A percentile compares a stretch with the other conserved stretches of the same genome.
phyloP scores from a whole-genome alignment of 2,113 vertebrate genomes.

The Nesoenas mayeri region DNA sequence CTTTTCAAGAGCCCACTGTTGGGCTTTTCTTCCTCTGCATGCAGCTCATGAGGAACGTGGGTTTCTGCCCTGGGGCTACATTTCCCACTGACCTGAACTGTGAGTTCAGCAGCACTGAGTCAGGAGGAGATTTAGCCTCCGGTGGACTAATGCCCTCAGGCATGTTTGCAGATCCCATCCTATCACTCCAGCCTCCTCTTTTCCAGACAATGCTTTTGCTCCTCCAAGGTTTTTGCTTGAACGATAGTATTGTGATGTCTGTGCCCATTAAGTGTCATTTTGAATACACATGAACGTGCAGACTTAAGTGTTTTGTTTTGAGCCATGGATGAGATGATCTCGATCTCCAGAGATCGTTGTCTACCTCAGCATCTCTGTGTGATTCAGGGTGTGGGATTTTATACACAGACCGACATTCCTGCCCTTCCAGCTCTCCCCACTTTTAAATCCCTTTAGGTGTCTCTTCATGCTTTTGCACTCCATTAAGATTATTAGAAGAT shows the following conservation, averaged over 20 bases:
- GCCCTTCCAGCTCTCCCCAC: not conserved
- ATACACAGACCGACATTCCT: not conserved
- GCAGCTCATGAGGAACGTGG: not conserved
- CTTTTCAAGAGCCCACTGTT: not conserved
- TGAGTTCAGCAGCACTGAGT: not conserved
- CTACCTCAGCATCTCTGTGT: not conserved
- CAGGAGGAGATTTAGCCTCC: not conserved
- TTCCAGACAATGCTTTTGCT: not conserved
- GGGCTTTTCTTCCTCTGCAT: not conserved
- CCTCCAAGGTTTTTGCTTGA: not conserved
- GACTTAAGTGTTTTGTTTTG: not conserved
- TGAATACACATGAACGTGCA: not conserved
- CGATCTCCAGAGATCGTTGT: not conserved
- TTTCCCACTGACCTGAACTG: not conserved
- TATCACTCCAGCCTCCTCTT: not conserved
- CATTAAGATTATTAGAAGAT: conserved; percentile 55
- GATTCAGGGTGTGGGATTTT: not conserved
- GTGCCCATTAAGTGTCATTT: not conserved
- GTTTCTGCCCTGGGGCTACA: not conserved
- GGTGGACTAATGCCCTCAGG: not conserved
- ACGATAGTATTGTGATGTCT: not conserved
- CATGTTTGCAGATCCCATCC: not conserved
- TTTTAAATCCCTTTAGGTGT: conserved; percentile 30
- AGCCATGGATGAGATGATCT: not conserved
- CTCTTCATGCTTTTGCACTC: conserved; percentile 10